phyloP scores from a whole-genome alignment of 2,888 invertebrate species.

The Drosophila fungiperda region DNA sequence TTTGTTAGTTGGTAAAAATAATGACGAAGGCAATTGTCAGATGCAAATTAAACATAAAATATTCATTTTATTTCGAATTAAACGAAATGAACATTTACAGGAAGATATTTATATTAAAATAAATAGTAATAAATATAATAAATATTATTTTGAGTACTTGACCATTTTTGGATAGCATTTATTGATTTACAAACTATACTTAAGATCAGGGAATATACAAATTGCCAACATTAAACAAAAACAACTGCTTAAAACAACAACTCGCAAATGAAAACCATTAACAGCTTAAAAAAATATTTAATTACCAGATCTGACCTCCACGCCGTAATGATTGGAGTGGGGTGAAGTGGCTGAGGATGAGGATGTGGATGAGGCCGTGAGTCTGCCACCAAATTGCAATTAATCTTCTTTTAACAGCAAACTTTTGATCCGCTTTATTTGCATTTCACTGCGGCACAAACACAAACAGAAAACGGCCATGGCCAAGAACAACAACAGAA shows the following conservation, averaged over 20 bases:
- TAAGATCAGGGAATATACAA: slow-evolving; percentile 7
- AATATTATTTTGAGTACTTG: slow-evolving; percentile 23
- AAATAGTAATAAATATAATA: slow-evolving; percentile 33
- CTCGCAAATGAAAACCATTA: slow-evolving; percentile 76
- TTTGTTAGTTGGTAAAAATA: neutral
- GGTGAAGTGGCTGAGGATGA: slow-evolving; percentile 17
- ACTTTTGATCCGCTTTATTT: slow-evolving; percentile 79
- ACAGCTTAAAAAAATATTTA: slow-evolving; percentile 81
- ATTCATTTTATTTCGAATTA: neutral
- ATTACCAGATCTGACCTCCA: slow-evolving; percentile 58
- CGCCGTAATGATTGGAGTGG: slow-evolving; percentile 14
- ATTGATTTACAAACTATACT: slow-evolving; percentile 42
- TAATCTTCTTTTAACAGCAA: slow-evolving; percentile 81
- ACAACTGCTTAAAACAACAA: slow-evolving; percentile 71
- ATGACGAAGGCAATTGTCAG: neutral
- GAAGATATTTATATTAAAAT: neutral
- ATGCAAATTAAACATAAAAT: neutral
- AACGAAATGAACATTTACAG: neutral
- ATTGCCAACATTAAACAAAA: slow-evolving; percentile 52
- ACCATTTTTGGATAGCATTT: slow-evolving; percentile 21
- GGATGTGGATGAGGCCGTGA: slow-evolving; percentile 10
- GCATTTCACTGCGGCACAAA: slow-evolving; percentile 77
- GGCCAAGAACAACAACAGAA: slow-evolving; percentile 19
- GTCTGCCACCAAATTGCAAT: slow-evolving; percentile 80
- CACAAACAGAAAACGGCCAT: slow-evolving; percentile 54